Evolutionary conservation across 2,888 invertebrate species (phyloP).

Genomic region (Tridacna gigas): DNA sequence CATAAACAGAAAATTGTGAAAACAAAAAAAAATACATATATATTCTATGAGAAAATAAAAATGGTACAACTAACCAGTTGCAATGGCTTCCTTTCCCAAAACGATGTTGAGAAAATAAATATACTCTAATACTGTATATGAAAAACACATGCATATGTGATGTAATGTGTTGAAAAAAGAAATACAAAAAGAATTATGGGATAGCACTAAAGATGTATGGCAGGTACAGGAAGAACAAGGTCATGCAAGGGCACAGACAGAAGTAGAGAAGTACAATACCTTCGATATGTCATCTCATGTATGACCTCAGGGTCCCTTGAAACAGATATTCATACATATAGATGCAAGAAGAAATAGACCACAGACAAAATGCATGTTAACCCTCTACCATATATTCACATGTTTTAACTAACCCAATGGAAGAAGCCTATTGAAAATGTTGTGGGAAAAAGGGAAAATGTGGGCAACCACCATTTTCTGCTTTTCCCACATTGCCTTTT

Average conservation of each 20-base stretch:
- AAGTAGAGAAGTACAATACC: constrained; percentile 10
- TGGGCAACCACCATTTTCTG: not conserved
- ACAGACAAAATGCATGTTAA: not conserved
- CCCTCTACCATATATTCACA: not conserved
- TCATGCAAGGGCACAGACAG: too few species aligned
- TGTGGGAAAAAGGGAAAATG: not conserved
- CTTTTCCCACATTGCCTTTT: not conserved
- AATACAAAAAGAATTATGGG: too few species aligned
- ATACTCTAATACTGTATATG: too few species aligned
- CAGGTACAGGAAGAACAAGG: constrained; percentile 5
- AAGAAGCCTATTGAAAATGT: not conserved
- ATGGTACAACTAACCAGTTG: too few species aligned
- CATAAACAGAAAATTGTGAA: too few species aligned
- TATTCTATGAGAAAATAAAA: too few species aligned
- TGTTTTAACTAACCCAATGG: not conserved
- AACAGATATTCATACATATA: not conserved
- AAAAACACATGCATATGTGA: too few species aligned
- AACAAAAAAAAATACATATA: too few species aligned
- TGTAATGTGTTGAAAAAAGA: too few species aligned
- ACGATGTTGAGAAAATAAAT: too few species aligned
- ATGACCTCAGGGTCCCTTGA: constrained; percentile 18
- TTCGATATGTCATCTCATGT: constrained; percentile 18
- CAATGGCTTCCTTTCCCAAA: too few species aligned
- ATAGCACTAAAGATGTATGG: constrained; percentile 1
- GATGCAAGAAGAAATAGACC: not conserved